phyloP scores from a whole-genome alignment of 2,888 invertebrate genomes.

The Hybos culiciformis region DNA sequence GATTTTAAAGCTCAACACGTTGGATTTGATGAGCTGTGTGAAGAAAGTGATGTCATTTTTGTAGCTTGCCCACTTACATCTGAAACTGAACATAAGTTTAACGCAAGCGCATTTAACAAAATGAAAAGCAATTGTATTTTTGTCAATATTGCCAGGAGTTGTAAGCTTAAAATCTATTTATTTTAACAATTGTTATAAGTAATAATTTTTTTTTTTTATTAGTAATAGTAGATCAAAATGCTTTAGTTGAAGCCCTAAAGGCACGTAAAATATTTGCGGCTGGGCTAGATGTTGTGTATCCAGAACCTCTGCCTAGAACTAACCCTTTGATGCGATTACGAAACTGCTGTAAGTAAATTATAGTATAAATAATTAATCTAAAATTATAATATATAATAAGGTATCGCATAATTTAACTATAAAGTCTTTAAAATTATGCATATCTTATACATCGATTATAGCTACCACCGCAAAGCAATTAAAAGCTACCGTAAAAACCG shows the following conservation, averaged over 20 bases:
- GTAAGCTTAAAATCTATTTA: conserved; percentile 20
- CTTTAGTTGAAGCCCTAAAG: conserved; percentile 61
- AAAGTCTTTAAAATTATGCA: no score
- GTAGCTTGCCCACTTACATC: conserved; percentile 49
- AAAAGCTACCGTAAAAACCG: no score
- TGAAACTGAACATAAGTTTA: conserved; percentile 53
- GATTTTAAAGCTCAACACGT: conserved; percentile 46
- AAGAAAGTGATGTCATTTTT: conserved; percentile 57
- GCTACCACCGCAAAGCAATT: no score
- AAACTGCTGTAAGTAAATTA: conserved; percentile 76
- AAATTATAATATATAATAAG: no score
- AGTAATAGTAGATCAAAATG: conserved; percentile 65
- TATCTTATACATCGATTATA: no score
- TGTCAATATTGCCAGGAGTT: conserved; percentile 57
- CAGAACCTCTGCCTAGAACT: conserved; percentile 75
- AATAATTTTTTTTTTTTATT: conserved; percentile 12
- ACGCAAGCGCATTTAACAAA: conserved; percentile 47
- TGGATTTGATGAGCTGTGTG: conserved; percentile 48
- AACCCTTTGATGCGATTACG: conserved; percentile 61
- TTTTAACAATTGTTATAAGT: conserved; percentile 17
- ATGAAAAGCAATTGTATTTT: conserved; percentile 63
- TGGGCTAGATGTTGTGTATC: conserved; percentile 82
- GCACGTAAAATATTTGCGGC: conserved; percentile 66
- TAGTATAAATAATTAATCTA: no score
- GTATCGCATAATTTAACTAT: no score